phyloP scores from a whole-genome alignment of 1,140 invertebrate species.

The Eufriesea mexicana region DNA sequence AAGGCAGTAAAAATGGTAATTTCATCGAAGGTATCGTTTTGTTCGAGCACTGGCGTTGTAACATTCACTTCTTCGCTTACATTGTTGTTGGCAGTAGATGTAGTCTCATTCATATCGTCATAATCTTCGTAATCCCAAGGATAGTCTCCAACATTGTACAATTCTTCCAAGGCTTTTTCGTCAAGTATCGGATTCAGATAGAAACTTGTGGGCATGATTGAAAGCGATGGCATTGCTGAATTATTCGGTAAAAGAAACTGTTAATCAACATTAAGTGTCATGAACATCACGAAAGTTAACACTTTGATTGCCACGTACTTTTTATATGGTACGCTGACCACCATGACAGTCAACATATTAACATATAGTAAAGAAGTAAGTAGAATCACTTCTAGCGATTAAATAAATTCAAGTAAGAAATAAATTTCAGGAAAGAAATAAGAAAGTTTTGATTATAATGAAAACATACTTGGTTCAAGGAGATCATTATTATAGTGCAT shows the following conservation, averaged over 20 bases:
- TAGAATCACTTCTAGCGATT: background rate
- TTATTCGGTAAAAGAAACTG: background rate
- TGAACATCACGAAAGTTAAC: no score
- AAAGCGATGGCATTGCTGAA: constrained; percentile 1
- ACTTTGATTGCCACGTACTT: no score
- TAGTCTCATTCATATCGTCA: constrained; percentile 5
- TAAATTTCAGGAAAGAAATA: background rate
- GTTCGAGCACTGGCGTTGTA: background rate
- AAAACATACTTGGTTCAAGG: constrained; percentile 34
- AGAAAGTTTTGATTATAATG: background rate
- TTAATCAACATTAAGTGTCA: background rate
- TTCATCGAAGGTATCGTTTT: background rate
- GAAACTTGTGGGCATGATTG: background rate
- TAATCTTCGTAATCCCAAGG: constrained; percentile 63
- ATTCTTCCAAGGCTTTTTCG: constrained; percentile 48
- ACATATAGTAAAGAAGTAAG: background rate
- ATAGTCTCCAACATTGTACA: constrained; percentile 67
- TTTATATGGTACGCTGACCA: no score
- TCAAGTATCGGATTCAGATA: constrained; percentile 42
- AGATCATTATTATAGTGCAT: constrained; percentile 23
- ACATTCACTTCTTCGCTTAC: background rate
- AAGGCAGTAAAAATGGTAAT: background rate
- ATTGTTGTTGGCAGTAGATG: background rate
- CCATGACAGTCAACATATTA: background rate
- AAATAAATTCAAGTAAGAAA: background rate